A percentile compares a stretch with the other conserved stretches of the same genome.
phyloP scores from a whole-genome alignment of 1,140 invertebrate species.

The Lasaia peninsularis region DNA sequence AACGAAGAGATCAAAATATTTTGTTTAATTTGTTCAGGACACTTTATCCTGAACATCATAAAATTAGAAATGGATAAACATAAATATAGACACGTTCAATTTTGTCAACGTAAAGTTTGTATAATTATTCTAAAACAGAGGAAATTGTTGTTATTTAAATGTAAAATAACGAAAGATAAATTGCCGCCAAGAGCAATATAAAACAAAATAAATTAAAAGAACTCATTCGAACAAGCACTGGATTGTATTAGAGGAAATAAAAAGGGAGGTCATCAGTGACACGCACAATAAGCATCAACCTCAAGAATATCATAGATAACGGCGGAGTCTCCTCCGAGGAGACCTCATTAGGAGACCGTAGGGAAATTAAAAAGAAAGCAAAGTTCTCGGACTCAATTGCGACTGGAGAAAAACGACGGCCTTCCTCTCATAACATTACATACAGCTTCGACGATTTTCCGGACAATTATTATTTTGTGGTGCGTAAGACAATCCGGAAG shows the following conservation, averaged over 20 bases:
- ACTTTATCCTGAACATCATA: no score
- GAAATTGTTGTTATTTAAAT: neutral
- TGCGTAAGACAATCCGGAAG: conserved; percentile 69
- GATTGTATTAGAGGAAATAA: conserved; percentile 77
- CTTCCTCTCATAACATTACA: conserved; percentile 75
- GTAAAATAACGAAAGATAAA: conserved; percentile 66
- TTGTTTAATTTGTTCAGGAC: no score
- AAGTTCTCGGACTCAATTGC: conserved; percentile 74
- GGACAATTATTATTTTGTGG: conserved; percentile 78
- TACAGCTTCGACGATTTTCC: conserved; percentile 75
- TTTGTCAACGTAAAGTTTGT: neutral
- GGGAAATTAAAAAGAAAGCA: conserved; percentile 79
- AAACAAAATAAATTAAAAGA: conserved; percentile 71
- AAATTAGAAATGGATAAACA: no score
- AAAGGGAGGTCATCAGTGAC: conserved; percentile 76
- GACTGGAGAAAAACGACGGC: conserved; percentile 62
- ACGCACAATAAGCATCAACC: conserved; percentile 77
- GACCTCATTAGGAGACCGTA: conserved; percentile 76
- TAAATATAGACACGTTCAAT: neutral
- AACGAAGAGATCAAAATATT: no score
- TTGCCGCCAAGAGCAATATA: conserved; percentile 73
- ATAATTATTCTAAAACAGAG: neutral
- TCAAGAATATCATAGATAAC: conserved; percentile 78
- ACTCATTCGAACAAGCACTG: conserved; percentile 69
- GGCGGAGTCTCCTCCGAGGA: conserved; percentile 52